phyloP scores from a whole-genome alignment of 2,113 vertebrate species.

The Marmota monax region DNA sequence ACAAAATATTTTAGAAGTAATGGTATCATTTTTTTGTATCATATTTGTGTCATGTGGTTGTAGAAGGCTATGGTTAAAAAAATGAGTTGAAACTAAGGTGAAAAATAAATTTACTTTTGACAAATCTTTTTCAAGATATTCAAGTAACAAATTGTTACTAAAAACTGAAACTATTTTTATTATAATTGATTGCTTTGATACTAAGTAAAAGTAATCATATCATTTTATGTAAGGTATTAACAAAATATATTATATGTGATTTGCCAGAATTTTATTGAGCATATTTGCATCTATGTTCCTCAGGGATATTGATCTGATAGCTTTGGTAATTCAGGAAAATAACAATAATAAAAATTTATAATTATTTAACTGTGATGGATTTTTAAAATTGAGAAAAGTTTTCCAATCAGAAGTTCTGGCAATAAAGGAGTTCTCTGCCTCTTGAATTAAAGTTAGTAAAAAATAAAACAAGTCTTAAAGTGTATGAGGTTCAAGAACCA shows the following conservation, averaged over 20 bases:
- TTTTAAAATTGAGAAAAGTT: constrained; percentile 45
- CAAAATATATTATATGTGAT: background rate
- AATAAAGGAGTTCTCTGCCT: background rate
- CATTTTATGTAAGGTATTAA: background rate
- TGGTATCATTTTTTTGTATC: background rate
- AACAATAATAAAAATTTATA: background rate
- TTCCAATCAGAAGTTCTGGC: background rate
- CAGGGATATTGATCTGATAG: background rate
- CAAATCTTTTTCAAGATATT: background rate
- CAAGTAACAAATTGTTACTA: background rate
- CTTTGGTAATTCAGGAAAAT: constrained; percentile 22
- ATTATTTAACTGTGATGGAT: background rate
- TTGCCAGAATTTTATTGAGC: too few species aligned
- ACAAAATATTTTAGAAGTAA: background rate
- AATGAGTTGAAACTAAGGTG: background rate
- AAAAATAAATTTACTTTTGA: background rate
- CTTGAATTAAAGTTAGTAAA: background rate
- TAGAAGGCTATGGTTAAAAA: background rate
- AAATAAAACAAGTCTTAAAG: background rate
- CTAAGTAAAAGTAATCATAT: background rate
- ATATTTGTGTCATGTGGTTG: background rate
- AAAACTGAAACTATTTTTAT: background rate
- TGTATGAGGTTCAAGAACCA: background rate
- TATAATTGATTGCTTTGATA: background rate
- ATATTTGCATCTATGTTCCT: too few species aligned